phyloP scores from a whole-genome alignment of 1,140 invertebrate genomes.

The Plectrocnemia conspersa region DNA sequence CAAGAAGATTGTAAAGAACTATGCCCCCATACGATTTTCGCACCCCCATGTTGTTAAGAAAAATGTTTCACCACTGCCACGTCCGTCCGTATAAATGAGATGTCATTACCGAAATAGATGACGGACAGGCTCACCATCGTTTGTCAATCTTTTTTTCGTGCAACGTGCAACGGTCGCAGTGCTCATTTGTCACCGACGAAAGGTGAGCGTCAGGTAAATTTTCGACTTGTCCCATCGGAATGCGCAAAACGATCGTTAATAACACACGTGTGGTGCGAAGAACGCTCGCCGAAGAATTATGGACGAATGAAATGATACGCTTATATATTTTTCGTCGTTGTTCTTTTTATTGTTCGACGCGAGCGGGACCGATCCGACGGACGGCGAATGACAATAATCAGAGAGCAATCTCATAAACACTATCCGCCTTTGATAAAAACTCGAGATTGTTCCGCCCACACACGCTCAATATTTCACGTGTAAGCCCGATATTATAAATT shows the following conservation, averaged over 20 bases:
- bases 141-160: constrained; percentile 23
- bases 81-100: constrained; percentile 14
- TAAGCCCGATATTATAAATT: background rate
- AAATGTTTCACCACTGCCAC: background rate
- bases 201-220: too few species aligned
- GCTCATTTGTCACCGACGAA: too few species aligned
- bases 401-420: constrained; percentile 22
- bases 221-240: too few species aligned
- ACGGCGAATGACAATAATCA: constrained; percentile 21
- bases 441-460: background rate
- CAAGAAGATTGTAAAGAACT: too few species aligned
- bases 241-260: too few species aligned
- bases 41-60: constrained; percentile 2
- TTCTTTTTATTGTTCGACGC: too few species aligned
- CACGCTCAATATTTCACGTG: background rate
- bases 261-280: too few species aligned
- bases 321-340: too few species aligned
- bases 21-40: too few species aligned
- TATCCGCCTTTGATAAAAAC: constrained; percentile 23
- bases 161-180: too few species aligned
- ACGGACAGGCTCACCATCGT: constrained; percentile 6
- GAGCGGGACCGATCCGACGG: background rate
- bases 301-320: too few species aligned
- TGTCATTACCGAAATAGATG: constrained; percentile 20
- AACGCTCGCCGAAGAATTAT: too few species aligned